Evolutionary conservation across 1,140 invertebrate genomes (phyloP), one percentile per base, ranked within the genome.

Genomic region (Onthophagus taurus): DNA sequence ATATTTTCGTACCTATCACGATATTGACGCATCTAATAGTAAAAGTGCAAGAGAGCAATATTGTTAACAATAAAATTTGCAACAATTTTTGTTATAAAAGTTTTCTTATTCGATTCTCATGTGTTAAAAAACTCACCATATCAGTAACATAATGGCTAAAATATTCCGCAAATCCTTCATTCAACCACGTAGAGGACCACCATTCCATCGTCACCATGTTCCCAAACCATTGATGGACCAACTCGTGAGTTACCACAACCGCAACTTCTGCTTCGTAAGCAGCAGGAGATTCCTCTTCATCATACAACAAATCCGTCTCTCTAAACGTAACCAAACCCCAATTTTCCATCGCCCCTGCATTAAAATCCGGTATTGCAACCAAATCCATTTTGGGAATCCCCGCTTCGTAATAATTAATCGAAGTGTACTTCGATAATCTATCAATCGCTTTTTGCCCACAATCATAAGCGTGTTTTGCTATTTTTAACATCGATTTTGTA

Each of bases 121-220:
- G n/a, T n/a, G n/a, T n/a, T n/a, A n/a, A n/a, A n/a, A n/a, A n/a
- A n/a, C n/a, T n/a, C n/a, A n/a, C n/a, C n/a, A n/a, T n/a, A n/a
- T n/a, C n/a, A n/a, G n/a, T n/a, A n/a, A n/a, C n/a, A n/a, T n/a
- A n/a, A n/a, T n/a, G n/a, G n/a, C n/a, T n/a, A n/a, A n/a, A 58
- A 30, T 52, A 65, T 2, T 51, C 56, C 6, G 61, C 59, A 37
- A 66, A 62, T 3, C 58, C 63, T 50, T 65, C 62, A 31, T 63
- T 63, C 1, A 65, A 44, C 61, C 63, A 65, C 11, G 79, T 57
- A 57, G 77, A 71, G 13, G 60, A 58, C 71, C 69, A 72, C 61
- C 59, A 60, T 14, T 37, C 17, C 11, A 55, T 51, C 2, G 53
- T 64, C 0, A 66, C 59, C 26, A 65, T 35, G 46, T 66, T 59